Conservation (phyloP, 2,113 vertebrate genomes). For the Recurvirostra avosetta region DNA sequence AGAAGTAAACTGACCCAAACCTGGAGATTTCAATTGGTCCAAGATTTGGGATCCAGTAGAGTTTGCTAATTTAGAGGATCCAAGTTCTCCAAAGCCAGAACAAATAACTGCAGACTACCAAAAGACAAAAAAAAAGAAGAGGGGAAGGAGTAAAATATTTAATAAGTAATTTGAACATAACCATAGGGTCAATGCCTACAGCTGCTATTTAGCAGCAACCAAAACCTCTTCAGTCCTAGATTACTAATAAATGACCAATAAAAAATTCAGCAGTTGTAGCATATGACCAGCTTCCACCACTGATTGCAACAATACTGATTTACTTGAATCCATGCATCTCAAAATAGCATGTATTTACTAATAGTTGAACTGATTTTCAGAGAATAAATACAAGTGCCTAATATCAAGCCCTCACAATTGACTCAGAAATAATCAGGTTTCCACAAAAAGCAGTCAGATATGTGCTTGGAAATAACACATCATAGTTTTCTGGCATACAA, state of each 20-base stretch:
- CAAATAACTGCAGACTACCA: constrained; percentile 86
- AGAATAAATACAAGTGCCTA: background rate
- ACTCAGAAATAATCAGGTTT: constrained; percentile 44
- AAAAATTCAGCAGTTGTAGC: background rate
- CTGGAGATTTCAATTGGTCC: constrained; percentile 83
- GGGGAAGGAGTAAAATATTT: background rate
- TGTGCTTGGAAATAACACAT: constrained; percentile 56
- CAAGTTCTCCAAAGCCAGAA: constrained; percentile 86
- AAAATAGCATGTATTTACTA: background rate
- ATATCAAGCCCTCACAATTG: background rate
- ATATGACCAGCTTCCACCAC: background rate
- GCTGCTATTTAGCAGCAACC: background rate
- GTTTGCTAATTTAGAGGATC: constrained; percentile 78
- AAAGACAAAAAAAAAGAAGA: background rate
- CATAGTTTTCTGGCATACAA: constrained; percentile 12
- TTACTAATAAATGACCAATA: background rate
- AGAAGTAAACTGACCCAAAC: constrained; percentile 77
- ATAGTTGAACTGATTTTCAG: background rate
- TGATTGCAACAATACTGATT: background rate
- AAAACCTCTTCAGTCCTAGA: background rate
- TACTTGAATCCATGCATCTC: background rate
- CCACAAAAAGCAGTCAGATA: constrained; percentile 38
- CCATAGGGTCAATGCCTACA: background rate
- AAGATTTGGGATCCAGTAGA: constrained; percentile 80
- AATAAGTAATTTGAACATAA: background rate